Evolutionary conservation across 2,888 invertebrate genomes (phyloP), one percentile per base, ranked within the genome.

Genomic region (Hirtodrosophila cameraria): DNA sequence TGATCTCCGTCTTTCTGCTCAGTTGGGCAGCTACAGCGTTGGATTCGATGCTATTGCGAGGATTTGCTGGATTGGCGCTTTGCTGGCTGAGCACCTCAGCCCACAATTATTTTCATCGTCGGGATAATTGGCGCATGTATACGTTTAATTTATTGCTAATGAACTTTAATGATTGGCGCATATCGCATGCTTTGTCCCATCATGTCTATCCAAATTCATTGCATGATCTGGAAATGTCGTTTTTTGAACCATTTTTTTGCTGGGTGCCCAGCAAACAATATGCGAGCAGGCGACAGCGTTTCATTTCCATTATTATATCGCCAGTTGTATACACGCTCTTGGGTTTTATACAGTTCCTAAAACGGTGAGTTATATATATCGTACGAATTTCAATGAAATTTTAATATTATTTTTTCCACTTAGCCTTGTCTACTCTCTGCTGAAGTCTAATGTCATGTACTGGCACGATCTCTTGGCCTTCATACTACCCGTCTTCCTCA

Each of bases 91-190:
- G 92, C 0, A 92, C 94, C 9, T 92, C 93, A 0, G 92, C 94
- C 0, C 96, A 96, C 87, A 96, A 96, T 88, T 96, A 94, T 84
- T 93, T 95, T 67, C 96, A 96, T 85, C 93, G 93, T 83, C 93
- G 92, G 52, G 94, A 95, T 43, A 95, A 94, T 88, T 95, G 94
- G 92, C 93, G 95, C 53, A 96, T 95, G 94, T 94, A 94, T 81
- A 93, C 94, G 57, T 95, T 95, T 75, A 95, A 96, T 83, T 90
- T 96, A 31, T 92, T 93, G 3, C 84, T 94, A 45, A 92, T 95
- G 92, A 90, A 88, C 62, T 89, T 78, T 53, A 93, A 93, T 68
- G 94, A 94, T 72, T 96, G 95, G 93, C 92, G 96, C 53, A 93
- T 96, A 20, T 94, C 94, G 0, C 96, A 96, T 82, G 94, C 92